Percentiles rank a stretch among this genome's conserved stretches.
Evolutionary conservation across 1,140 invertebrate species (phyloP).

Genomic region (Centruroides vittatus): DNA sequence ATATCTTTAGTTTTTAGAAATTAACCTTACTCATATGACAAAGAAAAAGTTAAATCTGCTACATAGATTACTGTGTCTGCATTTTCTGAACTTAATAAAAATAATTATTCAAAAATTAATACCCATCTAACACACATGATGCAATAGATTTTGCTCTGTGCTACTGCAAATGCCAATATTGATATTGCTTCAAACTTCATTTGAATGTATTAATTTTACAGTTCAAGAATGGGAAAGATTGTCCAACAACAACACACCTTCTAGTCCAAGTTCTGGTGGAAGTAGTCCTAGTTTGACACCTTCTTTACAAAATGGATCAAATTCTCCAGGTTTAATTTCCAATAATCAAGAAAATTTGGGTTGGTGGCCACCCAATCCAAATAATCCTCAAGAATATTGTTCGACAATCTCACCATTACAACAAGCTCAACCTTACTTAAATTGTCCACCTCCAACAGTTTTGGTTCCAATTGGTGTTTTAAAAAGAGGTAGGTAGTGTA

Average conservation of each 20-base stretch:
- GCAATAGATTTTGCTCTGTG: too few species aligned
- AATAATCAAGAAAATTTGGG: conserved; percentile 3
- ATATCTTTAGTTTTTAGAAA: too few species aligned
- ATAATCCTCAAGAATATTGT: conserved; percentile 82
- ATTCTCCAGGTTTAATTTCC: background rate
- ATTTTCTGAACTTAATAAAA: too few species aligned
- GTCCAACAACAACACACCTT: background rate
- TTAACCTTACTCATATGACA: too few species aligned
- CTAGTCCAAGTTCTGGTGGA: conserved; percentile 10
- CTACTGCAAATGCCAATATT: too few species aligned
- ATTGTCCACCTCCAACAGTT: conserved; percentile 48
- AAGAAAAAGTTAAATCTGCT: too few species aligned
- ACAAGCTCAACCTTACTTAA: conserved; percentile 42
- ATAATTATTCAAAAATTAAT: too few species aligned
- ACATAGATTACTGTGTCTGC: too few species aligned
- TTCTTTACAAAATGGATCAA: background rate
- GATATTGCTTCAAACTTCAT: too few species aligned
- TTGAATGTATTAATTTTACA: too few species aligned
- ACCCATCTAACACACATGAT: too few species aligned
- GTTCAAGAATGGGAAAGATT: too few species aligned
- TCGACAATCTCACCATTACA: conserved; percentile 66
- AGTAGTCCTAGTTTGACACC: conserved; percentile 13
- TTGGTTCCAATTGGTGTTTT: conserved; percentile 74
- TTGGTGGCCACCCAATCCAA: conserved; percentile 52
- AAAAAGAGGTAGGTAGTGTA: conserved; percentile 33